Evolutionary conservation across 2,888 invertebrate species (phyloP).

Genomic region (Lasioglossum calceatum): DNA sequence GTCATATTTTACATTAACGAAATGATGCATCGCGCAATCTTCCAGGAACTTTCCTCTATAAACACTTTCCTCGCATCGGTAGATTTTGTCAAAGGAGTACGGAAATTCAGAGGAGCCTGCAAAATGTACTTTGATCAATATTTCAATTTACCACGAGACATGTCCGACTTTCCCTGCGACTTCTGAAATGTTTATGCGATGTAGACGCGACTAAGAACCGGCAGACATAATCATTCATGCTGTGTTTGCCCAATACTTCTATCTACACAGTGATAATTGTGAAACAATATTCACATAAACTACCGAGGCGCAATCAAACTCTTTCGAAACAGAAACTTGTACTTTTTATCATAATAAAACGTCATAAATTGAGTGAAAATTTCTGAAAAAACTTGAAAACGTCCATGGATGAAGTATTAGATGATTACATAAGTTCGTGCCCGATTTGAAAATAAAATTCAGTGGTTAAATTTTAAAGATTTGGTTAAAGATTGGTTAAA

Average conservation of each 20-base stretch:
- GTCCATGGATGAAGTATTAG: too few species aligned
- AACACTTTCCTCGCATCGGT: background rate
- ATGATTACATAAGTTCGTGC: too few species aligned
- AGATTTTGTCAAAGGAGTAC: conserved; percentile 8
- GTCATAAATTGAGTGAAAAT: background rate
- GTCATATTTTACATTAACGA: conserved; percentile 17
- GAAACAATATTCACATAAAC: background rate
- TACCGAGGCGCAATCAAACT: background rate
- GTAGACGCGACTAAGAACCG: background rate
- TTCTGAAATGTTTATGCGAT: background rate
- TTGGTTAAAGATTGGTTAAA: too few species aligned
- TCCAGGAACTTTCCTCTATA: background rate
- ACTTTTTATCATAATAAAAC: background rate
- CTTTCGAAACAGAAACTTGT: background rate
- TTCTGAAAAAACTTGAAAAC: too few species aligned
- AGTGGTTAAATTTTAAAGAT: too few species aligned
- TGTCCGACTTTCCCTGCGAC: background rate
- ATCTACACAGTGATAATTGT: background rate
- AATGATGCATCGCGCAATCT: conserved; percentile 6
- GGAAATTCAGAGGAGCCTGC: background rate
- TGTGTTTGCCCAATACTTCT: background rate
- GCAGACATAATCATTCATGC: background rate
- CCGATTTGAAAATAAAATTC: too few species aligned
- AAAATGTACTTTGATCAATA: conserved; percentile 17
- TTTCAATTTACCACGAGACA: background rate